Conservation (phyloP, 2,113 vertebrate genomes). For the Platichthys flesus region DNA sequence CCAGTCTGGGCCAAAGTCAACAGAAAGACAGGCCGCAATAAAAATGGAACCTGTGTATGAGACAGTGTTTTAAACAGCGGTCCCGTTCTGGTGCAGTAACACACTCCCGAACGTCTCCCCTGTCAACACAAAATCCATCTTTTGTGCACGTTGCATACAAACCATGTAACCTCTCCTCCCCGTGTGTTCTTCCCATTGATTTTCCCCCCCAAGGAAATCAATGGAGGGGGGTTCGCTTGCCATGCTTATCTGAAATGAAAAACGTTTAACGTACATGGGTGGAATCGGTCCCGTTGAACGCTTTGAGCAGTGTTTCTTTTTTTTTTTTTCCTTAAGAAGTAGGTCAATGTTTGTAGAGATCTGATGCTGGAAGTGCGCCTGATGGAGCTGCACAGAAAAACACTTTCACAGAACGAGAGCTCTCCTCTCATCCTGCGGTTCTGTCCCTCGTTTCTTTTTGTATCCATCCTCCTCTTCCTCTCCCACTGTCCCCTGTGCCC, state of each 20-base stretch:
- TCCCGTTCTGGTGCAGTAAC: background rate
- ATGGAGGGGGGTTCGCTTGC: background rate
- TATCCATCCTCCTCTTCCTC: constrained; percentile 20
- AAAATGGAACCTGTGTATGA: constrained; percentile 16
- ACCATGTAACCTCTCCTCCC: background rate
- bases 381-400: constrained; percentile 20
- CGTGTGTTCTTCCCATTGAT: background rate
- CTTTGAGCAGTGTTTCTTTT: constrained; percentile 3
- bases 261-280: constrained; percentile 2
- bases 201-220: constrained; percentile 26
- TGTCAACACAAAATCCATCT: constrained; percentile 2
- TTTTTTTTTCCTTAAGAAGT: constrained; percentile 3
- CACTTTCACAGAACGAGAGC: constrained; percentile 32
- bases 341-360: constrained; percentile 57
- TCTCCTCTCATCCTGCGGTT: constrained; percentile 20
- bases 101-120: background rate
- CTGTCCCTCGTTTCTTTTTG: constrained; percentile 8
- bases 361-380: constrained; percentile 17
- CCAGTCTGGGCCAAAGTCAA: constrained; percentile 7
- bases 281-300: constrained; percentile 17
- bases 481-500: constrained; percentile 6
- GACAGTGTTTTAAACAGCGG: background rate
- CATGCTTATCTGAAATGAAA: constrained; percentile 34
- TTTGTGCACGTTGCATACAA: background rate
- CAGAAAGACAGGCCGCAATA: constrained; percentile 4